Base-by-base conservation (phyloP, 2,113 vertebrate genomes). In the Laterallus jamaicensis region DNA sequence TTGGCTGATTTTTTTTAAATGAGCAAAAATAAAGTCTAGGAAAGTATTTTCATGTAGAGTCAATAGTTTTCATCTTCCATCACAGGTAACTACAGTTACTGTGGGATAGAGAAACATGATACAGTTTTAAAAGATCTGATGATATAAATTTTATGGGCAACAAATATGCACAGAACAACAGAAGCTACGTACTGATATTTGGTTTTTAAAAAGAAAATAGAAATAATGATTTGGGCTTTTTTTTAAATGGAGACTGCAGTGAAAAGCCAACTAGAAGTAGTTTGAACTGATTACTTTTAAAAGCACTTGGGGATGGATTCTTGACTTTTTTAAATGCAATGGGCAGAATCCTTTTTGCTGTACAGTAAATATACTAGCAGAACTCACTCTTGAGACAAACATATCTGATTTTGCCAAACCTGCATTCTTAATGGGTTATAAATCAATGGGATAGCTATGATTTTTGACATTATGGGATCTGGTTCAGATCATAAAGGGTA, bases 401-500 rank as follows among this genome's bases (percentile, higher is more conserved):
- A 77, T 95, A 91, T 59, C 92, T 88, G 82, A 82, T 96, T 90
- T 76, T 87, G 54, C 49, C 35, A 24, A 58, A 91, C 49, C 50
- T n/a, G 25, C 49, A 52, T 82, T 49, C 80, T 84, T 94, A 97
- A 89, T 92, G 92, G 94, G 91, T 98, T 97, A 97, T 98, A 97
- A 97, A 95, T 97, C 92, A 97, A 89, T 60, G 87, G 66, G 86
- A 95, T 86, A 82, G 98, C 97, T 98, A 97, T 98, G 97, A 98
- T 98, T 98, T 98, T 97, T 98, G 98, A 97, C 98, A 97, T 98
- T 97, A 98, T 98, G 96, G 97, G 97, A 98, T 98, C 98, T 97
- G 96, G 98, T 98, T 98, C 98, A 98, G 98, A 98, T 98, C 97
- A 96, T 98, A 98, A 97, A 98, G 98, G 97, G 96, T 98, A 98